Conservation (phyloP, 1,140 invertebrate species). For the Drosophila nasuta region DNA sequence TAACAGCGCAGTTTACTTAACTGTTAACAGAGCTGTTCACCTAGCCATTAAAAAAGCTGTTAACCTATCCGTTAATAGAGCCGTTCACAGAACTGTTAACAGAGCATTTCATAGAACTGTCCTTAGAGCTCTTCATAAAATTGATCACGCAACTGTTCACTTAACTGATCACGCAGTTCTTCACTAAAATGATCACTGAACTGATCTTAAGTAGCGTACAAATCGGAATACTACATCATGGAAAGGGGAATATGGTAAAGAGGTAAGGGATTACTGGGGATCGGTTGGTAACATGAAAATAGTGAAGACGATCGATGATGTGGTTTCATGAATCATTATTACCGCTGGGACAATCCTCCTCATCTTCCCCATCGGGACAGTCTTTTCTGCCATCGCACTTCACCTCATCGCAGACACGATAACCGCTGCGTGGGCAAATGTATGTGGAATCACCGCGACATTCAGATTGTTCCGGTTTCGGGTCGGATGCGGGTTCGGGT, state of each 20-base stretch:
- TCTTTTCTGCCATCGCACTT: constrained; percentile 86
- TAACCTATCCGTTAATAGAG: too few relatives aligned
- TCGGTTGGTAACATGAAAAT: too few relatives aligned
- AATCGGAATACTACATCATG: too few relatives aligned
- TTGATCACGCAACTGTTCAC: too few relatives aligned
- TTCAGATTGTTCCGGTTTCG: constrained; percentile 11
- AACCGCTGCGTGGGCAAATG: constrained; percentile 81
- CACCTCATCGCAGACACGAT: constrained; percentile 86
- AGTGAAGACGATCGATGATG: not conserved
- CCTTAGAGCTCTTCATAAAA: too few relatives aligned
- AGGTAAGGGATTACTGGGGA: not conserved
- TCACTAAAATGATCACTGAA: not conserved
- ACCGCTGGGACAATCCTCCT: constrained; percentile 52
- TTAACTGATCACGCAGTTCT: too few relatives aligned
- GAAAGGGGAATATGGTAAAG: not conserved
- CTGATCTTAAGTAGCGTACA: not conserved
- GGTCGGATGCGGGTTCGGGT: constrained; percentile 5
- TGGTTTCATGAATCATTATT: constrained; percentile 27
- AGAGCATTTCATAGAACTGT: too few relatives aligned
- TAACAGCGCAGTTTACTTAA: too few relatives aligned
- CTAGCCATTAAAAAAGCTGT: too few relatives aligned
- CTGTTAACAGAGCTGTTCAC: too few relatives aligned
- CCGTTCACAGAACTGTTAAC: too few relatives aligned
- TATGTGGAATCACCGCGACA: constrained; percentile 87
- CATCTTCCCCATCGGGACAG: constrained; percentile 66